Conservation (phyloP, 2,113 vertebrate genomes). For the Heterochromis multidens region DNA sequence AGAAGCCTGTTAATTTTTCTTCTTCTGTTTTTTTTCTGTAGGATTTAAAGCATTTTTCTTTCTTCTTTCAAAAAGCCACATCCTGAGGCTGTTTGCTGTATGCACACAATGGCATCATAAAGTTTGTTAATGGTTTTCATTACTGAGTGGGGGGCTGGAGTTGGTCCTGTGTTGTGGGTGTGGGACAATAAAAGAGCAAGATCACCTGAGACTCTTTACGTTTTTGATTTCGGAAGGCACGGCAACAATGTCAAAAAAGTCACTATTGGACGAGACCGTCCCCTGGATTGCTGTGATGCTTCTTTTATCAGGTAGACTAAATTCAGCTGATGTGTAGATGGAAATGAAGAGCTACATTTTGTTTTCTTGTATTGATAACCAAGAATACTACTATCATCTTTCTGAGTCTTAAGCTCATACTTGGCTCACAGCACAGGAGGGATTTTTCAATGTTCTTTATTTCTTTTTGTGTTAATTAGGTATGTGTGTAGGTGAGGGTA, state of each 20-base stretch:
- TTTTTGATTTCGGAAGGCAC: not conserved
- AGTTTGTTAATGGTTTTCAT: constrained; percentile 1
- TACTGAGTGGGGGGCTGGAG: not conserved
- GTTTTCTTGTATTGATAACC: no score
- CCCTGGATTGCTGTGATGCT: not conserved
- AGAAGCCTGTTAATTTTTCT: rapidly evolving
- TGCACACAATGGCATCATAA: constrained; percentile 29
- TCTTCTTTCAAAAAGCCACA: not conserved
- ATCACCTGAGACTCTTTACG: not conserved
- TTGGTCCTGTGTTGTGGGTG: not conserved
- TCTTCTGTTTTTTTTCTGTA: not conserved
- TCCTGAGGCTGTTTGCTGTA: not conserved
- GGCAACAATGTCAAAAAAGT: not conserved
- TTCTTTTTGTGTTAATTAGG: not conserved
- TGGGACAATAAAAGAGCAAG: constrained; percentile 43
- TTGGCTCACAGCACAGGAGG: not conserved
- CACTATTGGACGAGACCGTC: constrained; percentile 1
- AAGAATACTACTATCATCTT: not conserved
- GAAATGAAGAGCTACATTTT: not conserved
- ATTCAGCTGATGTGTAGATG: not conserved
- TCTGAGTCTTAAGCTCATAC: not conserved
- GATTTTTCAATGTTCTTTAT: not conserved
- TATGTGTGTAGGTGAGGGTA: constrained; percentile 4
- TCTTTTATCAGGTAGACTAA: constrained; percentile 36
- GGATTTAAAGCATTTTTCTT: not conserved